Base-by-base conservation (phyloP, 2,113 vertebrate species). In the Periophthalmus modestus region DNA sequence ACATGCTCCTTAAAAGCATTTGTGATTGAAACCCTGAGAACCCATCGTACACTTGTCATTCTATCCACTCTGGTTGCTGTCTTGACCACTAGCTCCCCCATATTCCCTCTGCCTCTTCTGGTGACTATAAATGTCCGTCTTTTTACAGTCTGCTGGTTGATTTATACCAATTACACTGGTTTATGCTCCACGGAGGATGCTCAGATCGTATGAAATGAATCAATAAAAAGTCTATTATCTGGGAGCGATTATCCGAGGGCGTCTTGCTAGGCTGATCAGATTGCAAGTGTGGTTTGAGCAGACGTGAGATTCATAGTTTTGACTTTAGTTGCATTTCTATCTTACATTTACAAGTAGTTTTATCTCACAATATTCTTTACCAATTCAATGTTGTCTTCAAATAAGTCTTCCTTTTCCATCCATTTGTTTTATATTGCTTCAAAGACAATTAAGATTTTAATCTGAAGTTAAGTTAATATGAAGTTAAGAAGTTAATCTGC, bases 201-300 rank as follows among this genome's bases (percentile, higher is more conserved):
- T 88, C 88, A 81, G 78, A 87, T 87, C 82, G 85, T 79, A 52
- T 68, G 82, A 87, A 82, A 86, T 89, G 84, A 91, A 89, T 91
- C 88, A 89, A 92, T 91, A 91, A 89, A 91, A 92, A 91, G 66
- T 85, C 85, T 77, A 89, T 91, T 92, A 90, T 90, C 83, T 79
- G 57, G 14, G 84, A 43, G 71, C 61, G 84, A 89, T 89, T 89
- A 89, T 89, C 80, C 83, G n/a, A 2, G 71, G 74, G 71, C 73
- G 55, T 75, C 76, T 80, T 16, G 54, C 86, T 66, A 72, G 73
- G 76, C 68, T 11, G 74, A 77, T 83, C 74, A 65, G 62, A 85
- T 80, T 71, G 50, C 67, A 66, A 68, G 73, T n/a, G 15, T 47
- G 24, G 18, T 7, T 55, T 15, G 71, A 71, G 72, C 77, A 87